Conservation (phyloP, 1,140 invertebrate species). For the Hesperophylax magnus region DNA sequence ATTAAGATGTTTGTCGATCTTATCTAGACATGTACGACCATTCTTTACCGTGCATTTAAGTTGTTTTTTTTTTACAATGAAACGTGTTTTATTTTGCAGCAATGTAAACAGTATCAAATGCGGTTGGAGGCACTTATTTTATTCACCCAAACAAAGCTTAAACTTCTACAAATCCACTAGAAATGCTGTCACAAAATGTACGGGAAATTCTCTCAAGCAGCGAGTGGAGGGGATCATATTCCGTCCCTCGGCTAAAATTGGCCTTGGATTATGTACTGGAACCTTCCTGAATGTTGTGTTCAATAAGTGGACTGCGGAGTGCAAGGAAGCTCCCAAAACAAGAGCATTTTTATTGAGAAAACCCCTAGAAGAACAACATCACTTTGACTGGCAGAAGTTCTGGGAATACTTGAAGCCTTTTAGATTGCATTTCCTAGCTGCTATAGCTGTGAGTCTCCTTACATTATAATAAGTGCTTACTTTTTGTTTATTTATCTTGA, state of each 20-base stretch:
- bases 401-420: slow-evolving; percentile 50
- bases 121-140: not conserved
- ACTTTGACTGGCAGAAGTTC: slow-evolving; percentile 56
- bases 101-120: not conserved
- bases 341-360: slow-evolving; percentile 5
- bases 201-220: slow-evolving; percentile 11
- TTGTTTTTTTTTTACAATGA: not conserved
- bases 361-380: slow-evolving; percentile 40
- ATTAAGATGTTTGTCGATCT: not conserved
- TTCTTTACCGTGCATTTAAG: not conserved
- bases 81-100: slow-evolving; percentile 23
- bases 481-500: too few species aligned
- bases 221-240: slow-evolving; percentile 44
- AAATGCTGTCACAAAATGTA: slow-evolving; percentile 34
- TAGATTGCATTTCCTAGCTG: slow-evolving; percentile 50
- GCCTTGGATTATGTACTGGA: slow-evolving; percentile 45
- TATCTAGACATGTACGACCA: not conserved
- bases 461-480: not conserved
- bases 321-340: slow-evolving; percentile 40
- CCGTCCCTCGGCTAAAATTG: slow-evolving; percentile 48
- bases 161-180: slow-evolving; percentile 21
- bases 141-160: slow-evolving; percentile 14
- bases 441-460: slow-evolving; percentile 46
- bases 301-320: slow-evolving; percentile 49
- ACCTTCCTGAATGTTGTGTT: slow-evolving; percentile 40